Evolutionary conservation across 30 jellyfish, hydroid and myxozoan genomes (phyloP), one percentile per base, ranked within the genome.

Genomic region (Pseudorhiza aurosa): DNA sequence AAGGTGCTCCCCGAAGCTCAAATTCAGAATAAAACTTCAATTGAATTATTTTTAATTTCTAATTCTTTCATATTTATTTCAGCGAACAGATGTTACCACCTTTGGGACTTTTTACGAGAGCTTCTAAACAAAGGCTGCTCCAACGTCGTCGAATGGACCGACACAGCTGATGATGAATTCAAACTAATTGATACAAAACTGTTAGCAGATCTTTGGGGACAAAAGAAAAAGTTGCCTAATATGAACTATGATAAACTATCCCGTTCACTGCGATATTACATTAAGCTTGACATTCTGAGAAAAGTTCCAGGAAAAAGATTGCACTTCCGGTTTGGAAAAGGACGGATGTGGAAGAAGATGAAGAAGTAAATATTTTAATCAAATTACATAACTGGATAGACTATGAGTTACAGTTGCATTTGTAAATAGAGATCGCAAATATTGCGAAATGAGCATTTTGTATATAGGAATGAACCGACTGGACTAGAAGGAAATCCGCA

Each of bases 71-170:
- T 24, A 18, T 43, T 58, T 21, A 44, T 72, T 81, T 22, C 59
- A 88, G 97, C 97, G 19, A 88, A 88, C 74, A 92, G 81, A 26
- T 88, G 97, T 72, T 75, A 78, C 77, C 97, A 88, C 42, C 70
- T 88, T 30, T 88, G 93, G 91, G 97, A 88, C 29, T 88, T 88
- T 50, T 55, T 88, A 37, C 72, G 81, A 37, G 97, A 88, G 12
- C 68, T 80, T 45, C 71, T 88, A 2, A 82, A 68, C 59, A 77
- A 64, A 53, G 39, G 59, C 60, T 26, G 77, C 82, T 8, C 82
- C 6, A 47, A 51, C 27, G 80, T 65, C 24, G 71, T 85, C 10
- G 85, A 58, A 29, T 88, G 97, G 97, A 76, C 65, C 4, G 74
- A 82, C 39, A 35, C 46, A n/a, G 81, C 50, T 36, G 40, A 57